A percentile compares a stretch with the other conserved stretches of the same genome.
phyloP scores from a whole-genome alignment of 2,888 invertebrate species.

The Xestia xanthographa region DNA sequence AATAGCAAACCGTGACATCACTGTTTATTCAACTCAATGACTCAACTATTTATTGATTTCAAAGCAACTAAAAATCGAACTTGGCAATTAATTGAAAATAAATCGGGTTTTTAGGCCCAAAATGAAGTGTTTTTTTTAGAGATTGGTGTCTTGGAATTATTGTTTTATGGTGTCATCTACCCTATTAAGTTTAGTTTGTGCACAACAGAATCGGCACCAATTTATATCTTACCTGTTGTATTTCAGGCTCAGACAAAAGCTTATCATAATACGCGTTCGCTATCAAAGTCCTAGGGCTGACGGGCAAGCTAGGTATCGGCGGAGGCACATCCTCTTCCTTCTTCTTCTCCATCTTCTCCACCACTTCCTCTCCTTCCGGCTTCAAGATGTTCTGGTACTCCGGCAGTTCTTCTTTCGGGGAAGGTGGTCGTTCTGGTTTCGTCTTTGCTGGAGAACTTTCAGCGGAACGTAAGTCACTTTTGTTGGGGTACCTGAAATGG shows the following conservation, averaged over 20 bases:
- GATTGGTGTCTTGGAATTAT: too few relatives aligned
- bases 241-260: slow-evolving; percentile 93
- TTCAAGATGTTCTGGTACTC: slow-evolving; percentile 84
- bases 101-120: too few relatives aligned
- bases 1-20: too few relatives aligned
- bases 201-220: too few relatives aligned
- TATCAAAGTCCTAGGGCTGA: slow-evolving; percentile 85
- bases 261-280: slow-evolving; percentile 96
- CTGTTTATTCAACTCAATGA: too few relatives aligned
- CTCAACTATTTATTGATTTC: too few relatives aligned
- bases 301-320: slow-evolving; percentile 88
- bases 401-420: slow-evolving; percentile 74
- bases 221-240: slow-evolving; percentile 90
- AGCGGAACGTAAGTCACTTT: slow-evolving; percentile 80
- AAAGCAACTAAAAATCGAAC: too few relatives aligned
- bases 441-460: slow-evolving; percentile 83
- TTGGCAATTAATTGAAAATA: too few relatives aligned
- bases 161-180: too few relatives aligned
- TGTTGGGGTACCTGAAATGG: slow-evolving; percentile 82
- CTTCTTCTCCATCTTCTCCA: slow-evolving; percentile 74
- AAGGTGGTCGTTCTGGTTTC: slow-evolving; percentile 64
- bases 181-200: too few relatives aligned
- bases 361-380: slow-evolving; percentile 63
- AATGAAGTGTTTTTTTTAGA: too few relatives aligned
- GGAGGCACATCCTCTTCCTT: slow-evolving; percentile 83